Evolutionary conservation across 2,113 vertebrate species (phyloP).

Genomic region (Nanorana parkeri): DNA sequence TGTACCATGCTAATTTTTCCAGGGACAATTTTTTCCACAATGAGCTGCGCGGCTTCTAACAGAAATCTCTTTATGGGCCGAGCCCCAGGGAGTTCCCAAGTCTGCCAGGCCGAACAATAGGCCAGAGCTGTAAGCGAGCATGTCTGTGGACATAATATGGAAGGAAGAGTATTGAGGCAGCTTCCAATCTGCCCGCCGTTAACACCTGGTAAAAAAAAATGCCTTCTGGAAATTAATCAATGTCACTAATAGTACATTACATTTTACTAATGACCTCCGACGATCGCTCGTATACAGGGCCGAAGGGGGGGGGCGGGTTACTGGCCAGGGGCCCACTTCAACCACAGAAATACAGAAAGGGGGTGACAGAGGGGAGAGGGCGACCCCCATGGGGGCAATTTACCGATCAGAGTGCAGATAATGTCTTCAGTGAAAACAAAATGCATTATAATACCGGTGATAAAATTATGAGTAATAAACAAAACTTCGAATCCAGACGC

Average conservation of each 20-base stretch:
- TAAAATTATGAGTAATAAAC: too few relatives aligned
- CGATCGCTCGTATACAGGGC: neutral
- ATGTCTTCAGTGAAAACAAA: too few relatives aligned
- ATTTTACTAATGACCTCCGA: slow-evolving; percentile 12
- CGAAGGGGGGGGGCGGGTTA: neutral
- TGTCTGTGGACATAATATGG: slow-evolving; percentile 82
- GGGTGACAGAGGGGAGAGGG: neutral
- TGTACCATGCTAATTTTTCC: slow-evolving; percentile 90
- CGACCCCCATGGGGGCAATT: neutral
- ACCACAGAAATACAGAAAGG: neutral
- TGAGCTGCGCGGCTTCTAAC: slow-evolving; percentile 91
- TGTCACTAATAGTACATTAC: slow-evolving; percentile 22
- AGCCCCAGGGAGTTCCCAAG: slow-evolving; percentile 87
- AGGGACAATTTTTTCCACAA: slow-evolving; percentile 90
- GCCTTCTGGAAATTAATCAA: slow-evolving; percentile 80
- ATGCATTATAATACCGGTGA: too few relatives aligned
- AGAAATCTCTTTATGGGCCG: slow-evolving; percentile 92
- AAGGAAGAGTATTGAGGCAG: slow-evolving; percentile 79
- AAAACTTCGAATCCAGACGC: too few relatives aligned
- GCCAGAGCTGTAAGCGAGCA: slow-evolving; percentile 81
- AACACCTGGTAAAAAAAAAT: slow-evolving; percentile 78
- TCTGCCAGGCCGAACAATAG: slow-evolving; percentile 95
- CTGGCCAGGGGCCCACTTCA: neutral
- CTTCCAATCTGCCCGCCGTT: slow-evolving; percentile 77
- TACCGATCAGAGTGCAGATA: neutral